Percentiles rank a stretch among this genome's conserved stretches.
Evolutionary conservation across 2,797 vertebrate species (phyloP).

Genomic region (Rhadinocentrus ornatus): DNA sequence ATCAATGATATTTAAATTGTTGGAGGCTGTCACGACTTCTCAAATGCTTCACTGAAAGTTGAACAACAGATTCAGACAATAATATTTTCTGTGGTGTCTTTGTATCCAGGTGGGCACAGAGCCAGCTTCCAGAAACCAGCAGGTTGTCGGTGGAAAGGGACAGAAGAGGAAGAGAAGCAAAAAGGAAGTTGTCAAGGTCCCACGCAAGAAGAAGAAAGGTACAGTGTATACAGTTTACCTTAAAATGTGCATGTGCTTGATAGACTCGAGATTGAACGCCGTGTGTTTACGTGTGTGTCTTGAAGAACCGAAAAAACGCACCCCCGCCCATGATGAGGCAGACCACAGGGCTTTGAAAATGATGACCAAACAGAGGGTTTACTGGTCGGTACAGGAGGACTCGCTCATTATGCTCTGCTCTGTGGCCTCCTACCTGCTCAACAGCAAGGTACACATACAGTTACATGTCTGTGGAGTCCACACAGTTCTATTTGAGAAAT

Average conservation of each 20-base stretch:
- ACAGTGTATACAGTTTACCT: fast-evolving
- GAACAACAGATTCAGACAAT: not conserved
- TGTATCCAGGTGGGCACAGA: conserved; percentile 81
- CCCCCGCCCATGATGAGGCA: conserved; percentile 86
- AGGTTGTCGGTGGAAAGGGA: conserved; percentile 87
- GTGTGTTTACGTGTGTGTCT: conserved; percentile 15
- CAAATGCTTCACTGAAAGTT: not conserved
- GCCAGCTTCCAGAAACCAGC: conserved; percentile 80
- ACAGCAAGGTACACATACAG: conserved; percentile 86
- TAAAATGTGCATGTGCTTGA: too few relatives aligned
- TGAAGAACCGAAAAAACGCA: conserved; percentile 65
- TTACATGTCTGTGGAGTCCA: not conserved
- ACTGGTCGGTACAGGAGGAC: conserved; percentile 92
- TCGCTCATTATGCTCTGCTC: conserved; percentile 94
- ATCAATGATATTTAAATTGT: not conserved
- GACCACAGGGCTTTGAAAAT: conserved; percentile 90
- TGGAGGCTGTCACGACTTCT: not conserved
- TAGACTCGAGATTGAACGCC: not conserved
- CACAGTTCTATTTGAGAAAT: not conserved
- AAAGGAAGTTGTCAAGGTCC: conserved; percentile 73
- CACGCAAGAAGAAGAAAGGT: conserved; percentile 88
- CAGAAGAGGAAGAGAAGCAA: conserved; percentile 89
- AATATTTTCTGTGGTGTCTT: conserved; percentile 32
- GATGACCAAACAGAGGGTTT: conserved; percentile 93
- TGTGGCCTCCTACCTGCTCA: conserved; percentile 92